Conservation (phyloP, 2,888 invertebrate genomes). For the Xestoiulus laeticollis region DNA sequence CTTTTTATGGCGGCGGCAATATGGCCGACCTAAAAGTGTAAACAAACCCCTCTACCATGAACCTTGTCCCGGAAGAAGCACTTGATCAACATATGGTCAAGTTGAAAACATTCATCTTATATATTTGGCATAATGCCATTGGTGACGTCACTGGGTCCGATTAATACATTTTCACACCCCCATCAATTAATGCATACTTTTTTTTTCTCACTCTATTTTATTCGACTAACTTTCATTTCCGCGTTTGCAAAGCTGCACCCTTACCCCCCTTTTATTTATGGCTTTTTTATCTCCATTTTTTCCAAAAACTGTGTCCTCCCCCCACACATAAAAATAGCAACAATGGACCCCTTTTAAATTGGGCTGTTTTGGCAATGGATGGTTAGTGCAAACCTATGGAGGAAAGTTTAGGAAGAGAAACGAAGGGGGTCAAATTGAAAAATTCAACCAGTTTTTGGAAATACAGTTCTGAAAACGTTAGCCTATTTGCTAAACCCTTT, state of each 20-base stretch:
- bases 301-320: constrained; percentile 15
- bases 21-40: constrained; percentile 1
- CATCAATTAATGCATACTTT: neutral
- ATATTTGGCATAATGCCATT: neutral
- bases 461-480: no score
- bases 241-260: neutral
- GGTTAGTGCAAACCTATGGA: neutral
- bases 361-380: constrained; percentile 8
- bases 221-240: neutral
- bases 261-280: constrained; percentile 21
- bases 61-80: constrained; percentile 39
- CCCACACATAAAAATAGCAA: constrained; percentile 9
- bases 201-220: neutral
- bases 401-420: neutral
- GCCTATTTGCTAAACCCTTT: no score
- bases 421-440: neutral
- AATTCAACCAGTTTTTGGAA: no score
- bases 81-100: constrained; percentile 38
- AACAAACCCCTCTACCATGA: constrained; percentile 31
- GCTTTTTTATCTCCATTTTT: constrained; percentile 32
- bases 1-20: constrained; percentile 39
- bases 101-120: neutral
- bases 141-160: neutral
- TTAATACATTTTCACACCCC: neutral
- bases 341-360: constrained; percentile 34